Evolutionary conservation across 2,113 vertebrate genomes (phyloP), one percentile per base, ranked within the genome.

Genomic region (Athene noctua): DNA sequence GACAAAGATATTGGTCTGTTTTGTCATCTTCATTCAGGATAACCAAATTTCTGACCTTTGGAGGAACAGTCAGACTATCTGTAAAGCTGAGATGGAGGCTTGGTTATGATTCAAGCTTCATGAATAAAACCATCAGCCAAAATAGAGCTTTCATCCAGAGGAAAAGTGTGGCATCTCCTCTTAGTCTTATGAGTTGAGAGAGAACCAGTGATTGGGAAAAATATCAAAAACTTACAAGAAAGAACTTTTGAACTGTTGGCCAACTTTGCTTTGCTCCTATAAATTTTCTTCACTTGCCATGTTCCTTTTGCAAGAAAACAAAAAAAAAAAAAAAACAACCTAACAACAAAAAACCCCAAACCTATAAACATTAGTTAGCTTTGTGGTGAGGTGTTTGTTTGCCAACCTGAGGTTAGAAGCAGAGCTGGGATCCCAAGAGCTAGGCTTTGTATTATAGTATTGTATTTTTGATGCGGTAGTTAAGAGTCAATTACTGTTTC

Each of bases 401-500:
- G 97, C 98, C 98, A 98, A 83, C 97, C 97, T 98, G 98, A 98
- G 98, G 98, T 98, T 94, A 98, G 93, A 96, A 96, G 72, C 92
- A 96, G 94, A 97, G 92, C 97, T 97, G 92, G 66, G 96, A 97
- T 97, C 96, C 90, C 88, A 97, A 95, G 93, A 95, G 77, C 57
- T 61, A 90, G 70, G 89, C 96, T 98, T 98, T 98, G 98, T 98
- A 97, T 97, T 97, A 97, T 77, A 97, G 96, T 83, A 98, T 98
- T 98, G 98, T 98, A 97, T 98, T 98, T 98, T 98, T 97, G 97
- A 98, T 97, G 98, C 92, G 72, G 96, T 98, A 97, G 93, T 97
- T 98, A 97, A 94, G 90, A 95, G 98, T 96, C 98, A 98, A 98
- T 98, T 98, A 98, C 98, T 96, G 97, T 98, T 98, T 98, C 97